These are phyloP conservation scores for Aspidapion aeneum DNA, from an alignment of 2,888 invertebrate species.

Conservation along the genomic window DNA sequence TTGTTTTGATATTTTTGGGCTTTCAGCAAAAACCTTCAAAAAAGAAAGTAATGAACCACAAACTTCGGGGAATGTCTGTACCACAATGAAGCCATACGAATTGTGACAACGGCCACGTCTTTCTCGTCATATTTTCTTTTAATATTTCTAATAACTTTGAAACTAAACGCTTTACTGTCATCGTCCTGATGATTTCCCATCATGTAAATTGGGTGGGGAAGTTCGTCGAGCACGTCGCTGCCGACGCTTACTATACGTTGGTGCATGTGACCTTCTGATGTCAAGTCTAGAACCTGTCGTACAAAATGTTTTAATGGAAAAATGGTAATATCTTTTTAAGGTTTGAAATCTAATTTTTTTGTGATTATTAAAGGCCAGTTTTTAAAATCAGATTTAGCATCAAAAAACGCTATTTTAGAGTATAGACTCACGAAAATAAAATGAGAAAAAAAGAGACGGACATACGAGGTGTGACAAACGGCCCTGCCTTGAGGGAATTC, in stretches of 20 bases:
- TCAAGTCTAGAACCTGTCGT: slow-evolving; percentile 70
- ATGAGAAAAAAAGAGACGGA: no score
- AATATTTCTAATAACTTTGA: slow-evolving; percentile 47
- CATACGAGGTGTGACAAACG: no score
- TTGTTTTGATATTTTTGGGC: no score
- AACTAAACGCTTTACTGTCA: slow-evolving; percentile 52
- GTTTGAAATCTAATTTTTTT: slow-evolving; percentile 83
- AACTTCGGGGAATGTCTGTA: slow-evolving; percentile 90
- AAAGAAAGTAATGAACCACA: no score
- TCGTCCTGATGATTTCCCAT: slow-evolving; percentile 42
- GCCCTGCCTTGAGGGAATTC: no score
- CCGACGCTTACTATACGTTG: slow-evolving; percentile 85
- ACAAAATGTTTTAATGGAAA: no score
- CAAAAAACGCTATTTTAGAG: no score
- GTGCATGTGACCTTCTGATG: slow-evolving; percentile 78
- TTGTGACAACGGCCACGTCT: slow-evolving; percentile 39
- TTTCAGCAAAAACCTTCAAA: no score
- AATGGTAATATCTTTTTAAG: no score
- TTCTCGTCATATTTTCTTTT: slow-evolving; percentile 30
- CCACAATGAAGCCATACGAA: slow-evolving; percentile 86
- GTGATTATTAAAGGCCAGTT: slow-evolving; percentile 89
- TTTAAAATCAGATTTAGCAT: no score
- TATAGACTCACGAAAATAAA: no score
- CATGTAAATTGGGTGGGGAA: slow-evolving; percentile 43
- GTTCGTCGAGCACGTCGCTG: slow-evolving; percentile 63